Conservation (phyloP, 2,113 vertebrate genomes). For the Cygnus buccinator region DNA sequence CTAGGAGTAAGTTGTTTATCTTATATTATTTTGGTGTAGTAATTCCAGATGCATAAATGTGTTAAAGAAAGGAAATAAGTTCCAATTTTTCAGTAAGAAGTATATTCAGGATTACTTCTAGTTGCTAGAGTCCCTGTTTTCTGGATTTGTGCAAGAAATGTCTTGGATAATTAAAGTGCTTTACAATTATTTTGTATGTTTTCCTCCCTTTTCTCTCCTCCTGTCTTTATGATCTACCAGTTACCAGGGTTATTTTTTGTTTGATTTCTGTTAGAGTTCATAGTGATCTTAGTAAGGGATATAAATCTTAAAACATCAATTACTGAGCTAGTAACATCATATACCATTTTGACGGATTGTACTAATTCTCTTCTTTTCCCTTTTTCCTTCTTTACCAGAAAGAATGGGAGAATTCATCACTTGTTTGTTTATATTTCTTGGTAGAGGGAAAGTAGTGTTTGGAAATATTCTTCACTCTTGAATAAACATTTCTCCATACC, state of each 20-base stretch:
- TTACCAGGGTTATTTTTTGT: not conserved
- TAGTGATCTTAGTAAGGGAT: not conserved
- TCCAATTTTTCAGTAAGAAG: not conserved
- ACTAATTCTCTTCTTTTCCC: not conserved
- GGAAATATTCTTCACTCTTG: not conserved
- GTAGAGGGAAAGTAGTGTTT: not conserved
- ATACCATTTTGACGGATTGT: not conserved
- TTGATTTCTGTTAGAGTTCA: not conserved
- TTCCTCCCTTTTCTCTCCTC: not conserved
- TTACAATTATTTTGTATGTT: not conserved
- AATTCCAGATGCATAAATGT: not conserved
- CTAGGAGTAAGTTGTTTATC: not conserved
- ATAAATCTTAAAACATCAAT: not conserved
- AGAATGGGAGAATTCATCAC: not conserved
- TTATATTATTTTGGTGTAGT: not conserved
- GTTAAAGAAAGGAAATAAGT: not conserved
- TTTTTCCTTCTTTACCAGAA: not conserved
- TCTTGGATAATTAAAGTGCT: not conserved
- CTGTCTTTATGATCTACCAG: not conserved
- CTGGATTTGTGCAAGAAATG: not conserved
- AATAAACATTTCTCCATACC: not conserved
- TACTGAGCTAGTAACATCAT: not conserved
- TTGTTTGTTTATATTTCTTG: not conserved
- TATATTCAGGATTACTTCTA: not conserved
- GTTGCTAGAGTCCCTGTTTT: not conserved